Percentiles rank a stretch among this genome's conserved stretches.
phyloP scores from a whole-genome alignment of 2,888 invertebrate genomes.

The Drosophila phalerata region DNA sequence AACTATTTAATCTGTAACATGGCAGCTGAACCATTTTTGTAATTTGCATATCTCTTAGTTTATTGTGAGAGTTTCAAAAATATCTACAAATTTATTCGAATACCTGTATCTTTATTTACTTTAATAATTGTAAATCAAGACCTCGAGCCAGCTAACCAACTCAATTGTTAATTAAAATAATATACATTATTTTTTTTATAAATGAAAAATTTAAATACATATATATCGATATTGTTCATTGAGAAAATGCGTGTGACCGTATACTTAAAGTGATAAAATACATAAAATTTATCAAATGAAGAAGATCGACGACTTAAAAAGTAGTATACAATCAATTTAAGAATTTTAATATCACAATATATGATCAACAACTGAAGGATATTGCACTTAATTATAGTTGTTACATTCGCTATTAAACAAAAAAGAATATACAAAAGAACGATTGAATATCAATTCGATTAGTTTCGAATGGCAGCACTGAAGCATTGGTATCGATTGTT shows the following conservation, averaged over 20 bases:
- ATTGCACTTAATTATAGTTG: neutral
- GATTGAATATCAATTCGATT: neutral
- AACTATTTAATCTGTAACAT: neutral
- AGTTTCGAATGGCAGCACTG: constrained; percentile 4
- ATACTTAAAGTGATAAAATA: neutral
- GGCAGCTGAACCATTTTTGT: too few relatives aligned
- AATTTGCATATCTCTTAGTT: too few relatives aligned
- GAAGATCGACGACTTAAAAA: neutral
- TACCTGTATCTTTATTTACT: too few relatives aligned
- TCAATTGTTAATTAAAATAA: too few relatives aligned
- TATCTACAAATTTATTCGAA: neutral
- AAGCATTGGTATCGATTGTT: neutral
- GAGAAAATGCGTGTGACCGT: neutral
- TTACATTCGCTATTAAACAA: neutral
- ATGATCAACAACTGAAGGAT: neutral
- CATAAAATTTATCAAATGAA: neutral
- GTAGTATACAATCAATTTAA: neutral
- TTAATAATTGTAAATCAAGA: too few relatives aligned
- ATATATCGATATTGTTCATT: neutral
- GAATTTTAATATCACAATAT: neutral
- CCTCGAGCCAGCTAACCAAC: too few relatives aligned
- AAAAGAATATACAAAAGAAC: too few relatives aligned
- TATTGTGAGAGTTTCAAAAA: too few relatives aligned
- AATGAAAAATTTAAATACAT: neutral
- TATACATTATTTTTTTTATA: neutral